Base-by-base conservation (phyloP, 2,888 invertebrate species). In the Dryomyza anilis region DNA sequence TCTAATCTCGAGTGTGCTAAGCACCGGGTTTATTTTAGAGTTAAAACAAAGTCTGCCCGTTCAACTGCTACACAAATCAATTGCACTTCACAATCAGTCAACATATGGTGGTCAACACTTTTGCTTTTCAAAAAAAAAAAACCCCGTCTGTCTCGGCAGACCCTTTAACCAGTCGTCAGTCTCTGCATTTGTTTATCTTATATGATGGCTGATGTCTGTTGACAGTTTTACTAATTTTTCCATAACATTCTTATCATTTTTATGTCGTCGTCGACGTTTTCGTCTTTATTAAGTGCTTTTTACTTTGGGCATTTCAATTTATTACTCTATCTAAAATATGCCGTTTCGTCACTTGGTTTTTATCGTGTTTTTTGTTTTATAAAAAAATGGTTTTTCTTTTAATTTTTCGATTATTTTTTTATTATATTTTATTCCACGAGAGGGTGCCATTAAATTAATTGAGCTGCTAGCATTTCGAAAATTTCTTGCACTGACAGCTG, bases 1-100 rank as follows among this genome's bases (percentile, higher is more conserved):
- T 78, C 72, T 74, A 73, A 76, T 78, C 78, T 48, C 27, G 29
- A 39, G 48, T 21, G n/a, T n/a, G n/a, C n/a, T n/a, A n/a, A n/a
- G n/a, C n/a, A n/a, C n/a, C n/a, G n/a, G n/a, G 63, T 23, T 43
- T 68, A 60, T 72, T 58, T 71, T 50, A n/a, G n/a, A n/a, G 46
- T 60, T 65, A 63, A 67, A 59, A 59, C 64, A 62, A 67, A 19
- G 21, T 48, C 48, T 48, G 3, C 19, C 48, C 19, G 48, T 23
- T 19, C 19, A 4, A 19, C 53, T n/a, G n/a, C n/a, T n/a, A 33
- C 56, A 10, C 12, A 8, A 39, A 39, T 39, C 56, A 56, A 56
- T 56, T 56, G 39, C 36, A 36, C 39, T 25, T 39, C 5, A 25
- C 16, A 4, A 33, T 14, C 55, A 14, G 52, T 16, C 45, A 33